Percentiles rank a stretch among this genome's conserved stretches.
Conservation (phyloP, 2,888 invertebrate species). For the Liposcelis brunnea region DNA sequence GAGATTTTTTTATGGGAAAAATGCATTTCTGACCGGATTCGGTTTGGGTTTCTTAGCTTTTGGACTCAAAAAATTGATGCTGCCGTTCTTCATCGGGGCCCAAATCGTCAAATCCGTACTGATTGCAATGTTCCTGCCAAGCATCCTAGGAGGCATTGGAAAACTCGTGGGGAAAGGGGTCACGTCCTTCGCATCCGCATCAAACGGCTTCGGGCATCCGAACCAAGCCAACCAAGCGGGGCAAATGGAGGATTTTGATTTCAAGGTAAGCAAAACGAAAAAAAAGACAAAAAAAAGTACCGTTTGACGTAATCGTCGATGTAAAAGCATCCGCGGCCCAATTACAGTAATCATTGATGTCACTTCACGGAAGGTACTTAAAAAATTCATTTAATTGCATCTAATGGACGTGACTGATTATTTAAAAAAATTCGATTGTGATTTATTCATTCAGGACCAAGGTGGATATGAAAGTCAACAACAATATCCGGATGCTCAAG, state of each 20-base stretch:
- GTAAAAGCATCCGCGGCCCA: too few relatives aligned
- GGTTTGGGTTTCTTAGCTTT: slow-evolving; percentile 52
- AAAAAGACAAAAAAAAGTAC: too few relatives aligned
- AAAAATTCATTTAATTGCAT: too few relatives aligned
- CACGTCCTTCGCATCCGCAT: slow-evolving; percentile 30
- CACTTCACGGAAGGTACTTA: too few relatives aligned
- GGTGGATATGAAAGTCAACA: neutral
- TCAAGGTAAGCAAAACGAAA: slow-evolving; percentile 40
- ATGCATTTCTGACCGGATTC: slow-evolving; percentile 44
- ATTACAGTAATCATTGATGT: too few relatives aligned
- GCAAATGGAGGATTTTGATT: slow-evolving; percentile 50
- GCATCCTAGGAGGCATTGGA: slow-evolving; percentile 64
- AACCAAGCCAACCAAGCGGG: slow-evolving; percentile 22
- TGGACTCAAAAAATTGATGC: slow-evolving; percentile 65
- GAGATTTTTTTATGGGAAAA: slow-evolving; percentile 31
- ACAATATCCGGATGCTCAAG: neutral
- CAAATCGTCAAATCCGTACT: slow-evolving; percentile 69
- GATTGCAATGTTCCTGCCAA: slow-evolving; percentile 69
- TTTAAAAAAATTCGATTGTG: too few relatives aligned
- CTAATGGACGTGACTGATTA: too few relatives aligned
- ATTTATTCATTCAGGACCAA: slow-evolving; percentile 1
- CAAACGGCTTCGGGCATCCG: slow-evolving; percentile 32
- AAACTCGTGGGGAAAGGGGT: slow-evolving; percentile 68
- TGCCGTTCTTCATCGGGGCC: slow-evolving; percentile 64
- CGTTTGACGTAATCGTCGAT: too few relatives aligned